Evolutionary conservation across 2,113 vertebrate species (phyloP), one percentile per base, ranked within the genome.

Genomic region (Elanoides forficatus): DNA sequence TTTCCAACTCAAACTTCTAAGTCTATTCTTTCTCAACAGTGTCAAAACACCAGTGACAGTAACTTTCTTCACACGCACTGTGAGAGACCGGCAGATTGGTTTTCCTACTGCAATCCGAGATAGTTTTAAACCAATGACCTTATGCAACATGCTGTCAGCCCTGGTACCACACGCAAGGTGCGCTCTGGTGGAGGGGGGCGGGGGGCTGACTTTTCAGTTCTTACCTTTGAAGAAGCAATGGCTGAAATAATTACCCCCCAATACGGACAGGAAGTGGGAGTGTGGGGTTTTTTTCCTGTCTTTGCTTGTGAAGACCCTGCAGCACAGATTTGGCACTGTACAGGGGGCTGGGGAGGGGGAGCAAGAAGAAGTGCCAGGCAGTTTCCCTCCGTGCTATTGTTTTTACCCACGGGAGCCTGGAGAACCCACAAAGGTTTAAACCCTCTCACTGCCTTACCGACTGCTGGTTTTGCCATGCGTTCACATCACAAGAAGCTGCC

Each of bases 401-500:
- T 58, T n/a, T 42, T n/a, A 67, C 48, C 9, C 0, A 0, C 15
- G 53, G 26, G 15, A 86, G 18, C 15, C 34, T 40, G 2, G 2
- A 88, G 48, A 84, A 63, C 6, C 10, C 36, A 47, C 2, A 6
- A 52, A 45, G 34, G 83, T n/a, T 58, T 83, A 83, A 88, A 36
- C 1, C 16, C 13, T 6, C 10, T 55, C 34, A 6, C 11, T 42
- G 26, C 17, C n/a, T 45, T 43, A 58, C 16, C 68, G 25, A 45
- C 52, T 3, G 0, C 42, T 59, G n/a, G 0, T 42, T 72, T 76
- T 59, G 32, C 47, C 22, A 21, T 7, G 15, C 0, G 0, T 50
- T 67, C 4, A 2, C 13, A n/a, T 26, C 1, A 2, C 17, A 25
- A 36, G n/a, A 81, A 48, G 32, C n/a, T 45, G 22, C 4, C 7